phyloP scores from a whole-genome alignment of 1,140 invertebrate genomes.

The Drosophila rufa region DNA sequence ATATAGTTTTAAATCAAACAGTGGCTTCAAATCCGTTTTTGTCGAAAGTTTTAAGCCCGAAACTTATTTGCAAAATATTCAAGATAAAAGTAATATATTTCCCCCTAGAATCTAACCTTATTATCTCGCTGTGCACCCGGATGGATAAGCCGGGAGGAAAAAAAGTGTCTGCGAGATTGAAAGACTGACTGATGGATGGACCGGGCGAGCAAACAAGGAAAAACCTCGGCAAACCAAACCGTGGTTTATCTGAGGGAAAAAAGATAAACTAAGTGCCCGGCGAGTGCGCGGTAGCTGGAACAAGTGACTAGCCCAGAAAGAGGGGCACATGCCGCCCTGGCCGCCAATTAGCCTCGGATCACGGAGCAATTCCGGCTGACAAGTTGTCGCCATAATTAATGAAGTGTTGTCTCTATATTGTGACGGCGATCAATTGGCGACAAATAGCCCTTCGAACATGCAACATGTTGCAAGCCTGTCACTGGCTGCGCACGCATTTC shows the following conservation, averaged over 20 bases:
- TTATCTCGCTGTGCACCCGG: constrained; percentile 5
- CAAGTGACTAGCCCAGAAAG: constrained; percentile 24
- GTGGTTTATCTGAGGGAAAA: constrained; percentile 66
- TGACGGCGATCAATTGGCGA: constrained; percentile 53
- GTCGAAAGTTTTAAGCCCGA: no score
- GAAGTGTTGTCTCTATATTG: constrained; percentile 33
- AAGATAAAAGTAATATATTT: neutral
- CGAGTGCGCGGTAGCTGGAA: constrained; percentile 57
- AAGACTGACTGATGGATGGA: constrained; percentile 64
- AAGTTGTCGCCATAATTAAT: constrained; percentile 53
- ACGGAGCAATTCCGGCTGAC: constrained; percentile 40
- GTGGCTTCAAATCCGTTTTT: no score
- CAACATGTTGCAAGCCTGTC: constrained; percentile 43
- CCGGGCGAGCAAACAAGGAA: constrained; percentile 47
- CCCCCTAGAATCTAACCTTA: neutral
- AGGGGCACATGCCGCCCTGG: neutral
- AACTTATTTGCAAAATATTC: neutral
- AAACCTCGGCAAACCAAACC: constrained; percentile 53
- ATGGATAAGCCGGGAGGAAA: constrained; percentile 46
- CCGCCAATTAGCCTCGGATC: constrained; percentile 30
- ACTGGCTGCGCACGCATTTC: constrained; percentile 57
- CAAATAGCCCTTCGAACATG: constrained; percentile 27
- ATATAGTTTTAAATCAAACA: no score
- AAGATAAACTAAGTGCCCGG: constrained; percentile 47
- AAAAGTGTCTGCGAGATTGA: constrained; percentile 71